Base-by-base conservation (phyloP, 2,113 vertebrate species). In the Corythornis madagascariensis region DNA sequence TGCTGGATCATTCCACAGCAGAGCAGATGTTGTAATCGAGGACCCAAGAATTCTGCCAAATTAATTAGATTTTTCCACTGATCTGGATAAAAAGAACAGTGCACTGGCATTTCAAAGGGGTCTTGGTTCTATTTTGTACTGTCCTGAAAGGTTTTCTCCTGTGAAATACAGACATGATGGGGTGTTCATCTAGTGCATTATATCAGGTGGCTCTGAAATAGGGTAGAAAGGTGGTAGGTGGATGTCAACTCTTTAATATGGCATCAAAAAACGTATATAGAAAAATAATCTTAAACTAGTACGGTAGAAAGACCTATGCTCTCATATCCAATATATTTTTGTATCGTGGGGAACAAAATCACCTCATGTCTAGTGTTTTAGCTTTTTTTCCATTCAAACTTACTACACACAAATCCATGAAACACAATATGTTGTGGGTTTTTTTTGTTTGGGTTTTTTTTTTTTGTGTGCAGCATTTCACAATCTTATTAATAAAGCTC, bases 1-100 rank as follows among this genome's bases (percentile, higher is more conserved):
- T 83, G 70, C 79, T 97, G 94, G 95, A 96, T 95, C 78, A 66
- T 85, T 92, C 95, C 65, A 72, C 75, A 92, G 72, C 55, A 94
- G 52, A 96, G 70, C 96, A 97, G 96, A 96, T 97, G 96, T 93
- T 91, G 89, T 89, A 96, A 97, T 64, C 6, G 82, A 96, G 84
- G 91, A 94, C 83, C 71, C 76, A 91, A 89, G 69, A 92, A 93
- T 87, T 80, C 91, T 97, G 95, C 96, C 96, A 97, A 94, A 93
- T 96, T 96, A 96, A 96, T 97, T 96, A 96, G 86, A 91, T 59
- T 94, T 14, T 95, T 93, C 59, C 80, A 92, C 84, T 91, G 90
- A 96, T 96, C 91, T 96, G 82, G 86, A 95, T 94, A 59, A 89
- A 93, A 94, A 86, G 48, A 90, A 10, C 22, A 81, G 90, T 5